Percentiles rank a stretch among this genome's conserved stretches.
These are phyloP conservation scores for Sminthopsis crassicaudata DNA, from an alignment of 2,113 vertebrate genomes.

Conservation along the genomic window DNA sequence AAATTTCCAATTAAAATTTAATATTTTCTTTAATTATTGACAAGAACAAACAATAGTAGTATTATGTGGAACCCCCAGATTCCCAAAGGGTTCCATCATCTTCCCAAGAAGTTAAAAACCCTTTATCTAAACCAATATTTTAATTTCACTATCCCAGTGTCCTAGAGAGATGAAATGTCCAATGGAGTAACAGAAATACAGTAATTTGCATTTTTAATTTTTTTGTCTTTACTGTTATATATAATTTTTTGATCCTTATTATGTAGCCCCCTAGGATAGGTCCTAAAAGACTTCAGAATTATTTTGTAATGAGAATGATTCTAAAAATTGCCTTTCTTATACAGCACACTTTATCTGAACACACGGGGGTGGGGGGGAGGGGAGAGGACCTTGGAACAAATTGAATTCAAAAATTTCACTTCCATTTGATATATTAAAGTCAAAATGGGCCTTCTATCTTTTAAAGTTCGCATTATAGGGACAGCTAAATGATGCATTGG, in stretches of 20 bases:
- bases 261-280: neutral
- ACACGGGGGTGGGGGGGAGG: too few relatives aligned
- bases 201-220: neutral
- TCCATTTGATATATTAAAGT: neutral
- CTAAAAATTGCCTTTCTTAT: neutral
- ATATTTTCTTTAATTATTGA: neutral
- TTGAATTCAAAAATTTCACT: neutral
- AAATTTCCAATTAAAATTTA: neutral
- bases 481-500: too few relatives aligned
- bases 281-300: neutral
- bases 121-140: neutral
- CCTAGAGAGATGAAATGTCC: neutral
- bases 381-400: neutral
- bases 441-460: neutral
- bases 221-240: neutral
- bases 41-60: neutral
- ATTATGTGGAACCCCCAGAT: neutral
- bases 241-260: neutral
- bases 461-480: neutral
- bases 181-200: neutral
- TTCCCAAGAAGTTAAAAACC: neutral
- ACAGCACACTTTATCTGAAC: accelerated
- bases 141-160: neutral
- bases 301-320: neutral
- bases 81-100: neutral